These are phyloP conservation scores for Microplitis manilae DNA, from an alignment of 2,888 invertebrate species.

Conservation along the genomic window DNA sequence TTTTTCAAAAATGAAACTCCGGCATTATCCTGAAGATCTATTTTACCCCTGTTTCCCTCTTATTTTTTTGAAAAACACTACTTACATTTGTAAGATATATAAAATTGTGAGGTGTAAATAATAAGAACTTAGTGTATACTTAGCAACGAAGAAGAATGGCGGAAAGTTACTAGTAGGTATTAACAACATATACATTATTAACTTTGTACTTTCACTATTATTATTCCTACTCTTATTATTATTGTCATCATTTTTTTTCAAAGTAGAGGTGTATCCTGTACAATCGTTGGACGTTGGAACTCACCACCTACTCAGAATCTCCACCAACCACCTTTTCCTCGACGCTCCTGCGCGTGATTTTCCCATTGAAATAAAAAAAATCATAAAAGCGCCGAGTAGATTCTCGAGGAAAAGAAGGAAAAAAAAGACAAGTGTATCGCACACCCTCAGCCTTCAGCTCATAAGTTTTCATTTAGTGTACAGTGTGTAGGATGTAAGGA, in stretches of 20 bases:
- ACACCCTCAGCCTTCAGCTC: background rate
- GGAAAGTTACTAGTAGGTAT: slow-evolving; percentile 42
- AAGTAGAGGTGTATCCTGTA: slow-evolving; percentile 16
- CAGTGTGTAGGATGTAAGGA: background rate
- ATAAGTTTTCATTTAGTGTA: background rate
- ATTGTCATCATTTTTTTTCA: background rate
- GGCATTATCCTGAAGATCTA: too few species aligned
- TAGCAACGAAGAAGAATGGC: slow-evolving; percentile 66
- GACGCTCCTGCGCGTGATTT: slow-evolving; percentile 32
- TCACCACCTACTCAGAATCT: slow-evolving; percentile 25
- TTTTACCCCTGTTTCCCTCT: too few species aligned
- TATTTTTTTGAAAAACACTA: too few species aligned
- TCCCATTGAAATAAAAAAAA: background rate
- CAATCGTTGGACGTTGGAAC: slow-evolving; percentile 16
- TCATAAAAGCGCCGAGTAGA: background rate
- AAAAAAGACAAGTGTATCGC: slow-evolving; percentile 26
- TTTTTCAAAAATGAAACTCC: too few species aligned
- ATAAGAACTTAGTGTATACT: slow-evolving; percentile 51
- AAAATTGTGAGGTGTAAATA: too few species aligned
- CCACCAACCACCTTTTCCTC: slow-evolving; percentile 39
- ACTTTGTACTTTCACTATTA: background rate
- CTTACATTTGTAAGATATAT: too few species aligned
- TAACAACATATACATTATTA: background rate
- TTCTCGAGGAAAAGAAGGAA: slow-evolving; percentile 42
- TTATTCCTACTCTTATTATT: background rate